Evolutionary conservation across 2,888 invertebrate species (phyloP).

Genomic region (Calliopum simillimum): DNA sequence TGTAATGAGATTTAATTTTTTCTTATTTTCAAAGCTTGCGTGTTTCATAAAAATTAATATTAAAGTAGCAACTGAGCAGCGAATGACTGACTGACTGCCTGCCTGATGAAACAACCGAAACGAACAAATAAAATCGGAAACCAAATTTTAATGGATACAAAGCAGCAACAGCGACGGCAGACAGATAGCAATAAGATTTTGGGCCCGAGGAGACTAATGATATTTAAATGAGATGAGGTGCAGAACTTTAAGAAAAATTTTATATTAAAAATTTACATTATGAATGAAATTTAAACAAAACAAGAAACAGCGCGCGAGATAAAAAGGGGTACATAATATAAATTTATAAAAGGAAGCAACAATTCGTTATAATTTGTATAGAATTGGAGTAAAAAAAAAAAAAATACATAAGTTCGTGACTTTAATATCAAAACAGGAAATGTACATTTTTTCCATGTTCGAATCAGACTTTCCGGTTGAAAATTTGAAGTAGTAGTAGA

Average conservation of each 20-base stretch:
- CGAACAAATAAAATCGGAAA: constrained; percentile 7
- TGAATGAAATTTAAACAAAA: constrained; percentile 48
- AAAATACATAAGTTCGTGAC: constrained; percentile 34
- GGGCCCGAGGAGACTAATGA: constrained; percentile 50
- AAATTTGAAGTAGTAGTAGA: constrained; percentile 34
- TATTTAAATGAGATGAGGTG: constrained; percentile 59
- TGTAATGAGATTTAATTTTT: too few species aligned
- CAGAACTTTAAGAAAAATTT: constrained; percentile 52
- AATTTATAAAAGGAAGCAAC: not conserved
- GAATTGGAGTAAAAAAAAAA: not conserved
- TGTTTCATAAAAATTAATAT: constrained; percentile 48
- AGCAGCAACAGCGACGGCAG: not conserved
- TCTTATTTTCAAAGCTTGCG: constrained; percentile 41
- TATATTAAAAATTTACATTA: constrained; percentile 46
- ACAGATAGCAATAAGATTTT: not conserved
- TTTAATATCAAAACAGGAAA: constrained; percentile 32
- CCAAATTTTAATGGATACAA: constrained; percentile 1
- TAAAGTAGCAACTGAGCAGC: constrained; percentile 20
- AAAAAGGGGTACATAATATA: not conserved
- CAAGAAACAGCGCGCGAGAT: not conserved
- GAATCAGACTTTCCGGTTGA: constrained; percentile 35
- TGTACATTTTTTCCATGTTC: constrained; percentile 10
- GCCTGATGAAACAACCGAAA: constrained; percentile 2
- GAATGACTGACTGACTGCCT: not conserved
- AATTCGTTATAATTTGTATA: not conserved